Conservation (phyloP, 2,113 vertebrate species). For the Phaethon lepturus region DNA sequence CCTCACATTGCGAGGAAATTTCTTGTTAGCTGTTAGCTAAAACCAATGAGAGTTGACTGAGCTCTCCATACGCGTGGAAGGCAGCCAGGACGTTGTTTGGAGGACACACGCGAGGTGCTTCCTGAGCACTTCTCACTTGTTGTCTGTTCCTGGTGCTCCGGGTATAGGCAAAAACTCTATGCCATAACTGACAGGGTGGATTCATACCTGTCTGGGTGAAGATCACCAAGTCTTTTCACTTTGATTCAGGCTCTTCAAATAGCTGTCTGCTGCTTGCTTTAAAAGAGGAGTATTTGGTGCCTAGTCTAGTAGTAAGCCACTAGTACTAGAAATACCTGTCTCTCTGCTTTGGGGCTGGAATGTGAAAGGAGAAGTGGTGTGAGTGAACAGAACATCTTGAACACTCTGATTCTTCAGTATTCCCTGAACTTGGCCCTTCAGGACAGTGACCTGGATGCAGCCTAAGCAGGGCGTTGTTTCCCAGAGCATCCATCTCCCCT, state of each 20-base stretch:
- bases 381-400: not conserved
- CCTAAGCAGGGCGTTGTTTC: accelerated
- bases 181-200: not conserved
- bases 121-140: not conserved
- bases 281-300: not conserved
- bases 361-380: not conserved
- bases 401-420: not conserved
- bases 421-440: not conserved
- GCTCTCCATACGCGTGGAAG: not conserved
- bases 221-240: not conserved
- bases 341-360: not conserved
- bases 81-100: conserved; percentile 50
- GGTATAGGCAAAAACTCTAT: not conserved
- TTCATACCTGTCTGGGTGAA: not conserved
- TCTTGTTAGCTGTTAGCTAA: conserved; percentile 58
- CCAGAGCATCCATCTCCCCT: not conserved
- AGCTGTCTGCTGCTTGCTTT: not conserved
- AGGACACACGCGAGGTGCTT: not conserved
- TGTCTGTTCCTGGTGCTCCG: not conserved
- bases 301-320: not conserved
- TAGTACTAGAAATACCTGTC: not conserved
- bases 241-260: not conserved
- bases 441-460: accelerated
- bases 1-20: conserved; percentile 54
- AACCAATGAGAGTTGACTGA: conserved; percentile 58